Base-by-base conservation (phyloP, 2,888 invertebrate species). In the Saturnia pavonia region DNA sequence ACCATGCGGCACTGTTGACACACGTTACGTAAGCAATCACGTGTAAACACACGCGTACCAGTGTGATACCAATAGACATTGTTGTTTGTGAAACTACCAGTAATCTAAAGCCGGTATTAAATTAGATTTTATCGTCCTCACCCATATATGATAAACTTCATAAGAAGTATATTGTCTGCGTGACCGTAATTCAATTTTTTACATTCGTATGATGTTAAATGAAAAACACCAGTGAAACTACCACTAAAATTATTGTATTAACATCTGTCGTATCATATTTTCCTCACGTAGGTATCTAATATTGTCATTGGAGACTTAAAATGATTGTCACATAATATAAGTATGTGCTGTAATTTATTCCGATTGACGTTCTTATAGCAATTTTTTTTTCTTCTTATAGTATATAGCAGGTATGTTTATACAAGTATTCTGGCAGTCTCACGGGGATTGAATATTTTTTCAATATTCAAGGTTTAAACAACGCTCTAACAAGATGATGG, bases 31-130 rank as follows among this genome's bases (percentile, higher is more conserved):
- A 65, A 40, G 40, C 22, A 40, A 65, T 65, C 40, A 40, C 19
- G 40, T n/a, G 40, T 40, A n/a, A 40, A 65, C 40, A 65, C 40
- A 1, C 2, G 40, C 34, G 6, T 34, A 65, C 40, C 1, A 12
- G 40, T n/a, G n/a, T n/a, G n/a, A n/a, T n/a, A n/a, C n/a, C n/a
- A n/a, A n/a, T 40, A 19, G 40, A 60, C 25, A 60, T 27, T n/a
- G 65, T 65, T 65, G 1, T 63, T 40, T 65, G 65, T 65, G 11
- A 11, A 40, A 1, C 16, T 65, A 40, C 34, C 7, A 16, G n/a
- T 65, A 65, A 65, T 65, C 65, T 65, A 65, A 65, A 65, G 65
- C 65, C 16, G 65, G 22, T 65, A 65, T 60, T 60, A 60, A 60
- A 60, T 12, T 60, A 12, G 57, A 60, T 60, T 60, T 27, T 60